A percentile compares a stretch with the other conserved stretches of the same genome.
Evolutionary conservation across 2,797 vertebrate genomes (phyloP).

Genomic region (Psittacula derbiana): DNA sequence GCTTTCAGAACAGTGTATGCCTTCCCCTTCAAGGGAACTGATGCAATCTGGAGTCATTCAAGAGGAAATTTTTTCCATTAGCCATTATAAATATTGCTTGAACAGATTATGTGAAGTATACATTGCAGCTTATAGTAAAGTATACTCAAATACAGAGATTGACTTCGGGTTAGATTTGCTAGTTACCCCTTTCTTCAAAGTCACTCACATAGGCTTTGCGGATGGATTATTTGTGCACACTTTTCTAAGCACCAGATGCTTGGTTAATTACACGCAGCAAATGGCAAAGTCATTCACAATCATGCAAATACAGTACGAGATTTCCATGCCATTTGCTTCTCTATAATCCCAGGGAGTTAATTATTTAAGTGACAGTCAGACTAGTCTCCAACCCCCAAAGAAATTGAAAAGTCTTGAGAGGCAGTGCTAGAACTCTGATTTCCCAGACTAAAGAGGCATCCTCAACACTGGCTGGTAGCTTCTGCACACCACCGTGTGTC

Average conservation of each 20-base stretch:
- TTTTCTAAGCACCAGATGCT: background rate
- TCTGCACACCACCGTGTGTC: background rate
- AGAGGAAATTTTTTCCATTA: background rate
- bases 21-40: background rate
- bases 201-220: background rate
- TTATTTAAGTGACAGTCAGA: background rate
- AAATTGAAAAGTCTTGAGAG: background rate
- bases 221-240: background rate
- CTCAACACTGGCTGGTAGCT: fast-evolving
- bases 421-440: background rate
- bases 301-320: background rate
- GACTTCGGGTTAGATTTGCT: background rate
- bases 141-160: background rate
- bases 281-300: slow-evolving; percentile 1
- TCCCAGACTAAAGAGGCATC: background rate
- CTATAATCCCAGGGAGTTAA: background rate
- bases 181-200: background rate
- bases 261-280: slow-evolving; percentile 27
- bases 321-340: background rate
- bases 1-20: background rate
- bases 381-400: background rate
- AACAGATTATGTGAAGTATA: slow-evolving; percentile 11
- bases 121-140: background rate
- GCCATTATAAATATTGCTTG: background rate
- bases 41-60: background rate